phyloP scores from a whole-genome alignment of 2,797 vertebrate species.

The Schizopygopsis malacanthus region DNA sequence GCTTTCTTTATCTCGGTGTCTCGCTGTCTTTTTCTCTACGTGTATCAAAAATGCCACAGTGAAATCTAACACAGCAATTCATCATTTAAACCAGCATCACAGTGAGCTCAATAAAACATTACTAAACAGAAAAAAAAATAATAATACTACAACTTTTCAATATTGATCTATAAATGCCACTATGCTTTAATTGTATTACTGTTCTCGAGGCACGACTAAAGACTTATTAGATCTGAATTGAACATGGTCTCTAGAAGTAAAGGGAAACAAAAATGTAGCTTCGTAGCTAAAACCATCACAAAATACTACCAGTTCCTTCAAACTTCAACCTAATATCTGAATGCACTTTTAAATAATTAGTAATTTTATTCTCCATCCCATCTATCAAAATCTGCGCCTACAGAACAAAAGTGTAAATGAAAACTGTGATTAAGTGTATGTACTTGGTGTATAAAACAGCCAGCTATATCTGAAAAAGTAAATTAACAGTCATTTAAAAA shows the following conservation, averaged over 20 bases:
- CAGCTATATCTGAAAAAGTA: background rate
- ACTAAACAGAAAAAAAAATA: background rate
- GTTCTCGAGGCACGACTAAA: slow-evolving; percentile 69
- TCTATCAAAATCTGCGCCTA: slow-evolving; percentile 52
- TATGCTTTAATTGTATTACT: slow-evolving; percentile 62
- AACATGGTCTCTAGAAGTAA: background rate
- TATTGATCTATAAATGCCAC: slow-evolving; percentile 55
- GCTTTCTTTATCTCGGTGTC: background rate
- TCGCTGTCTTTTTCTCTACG: background rate
- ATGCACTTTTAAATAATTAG: slow-evolving; percentile 65
- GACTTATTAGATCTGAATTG: slow-evolving; percentile 8
- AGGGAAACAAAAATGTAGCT: background rate
- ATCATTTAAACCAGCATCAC: slow-evolving; percentile 53
- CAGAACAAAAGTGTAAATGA: slow-evolving; percentile 47
- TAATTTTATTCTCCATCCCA: slow-evolving; percentile 71
- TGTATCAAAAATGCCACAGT: slow-evolving; percentile 41
- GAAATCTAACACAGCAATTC: slow-evolving; percentile 65
- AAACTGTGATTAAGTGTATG: background rate
- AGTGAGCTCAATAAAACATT: slow-evolving; percentile 52
- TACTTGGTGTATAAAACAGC: background rate
- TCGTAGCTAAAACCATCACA: slow-evolving; percentile 54
- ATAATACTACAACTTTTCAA: background rate
- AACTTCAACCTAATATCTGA: slow-evolving; percentile 74
- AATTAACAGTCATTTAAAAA: too few species aligned
- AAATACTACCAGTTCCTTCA: slow-evolving; percentile 68